Percentiles rank a stretch among this genome's conserved stretches.
These are phyloP conservation scores for Brachirus orientalis DNA, from an alignment of 2,113 vertebrate species.

Conservation along the genomic window DNA sequence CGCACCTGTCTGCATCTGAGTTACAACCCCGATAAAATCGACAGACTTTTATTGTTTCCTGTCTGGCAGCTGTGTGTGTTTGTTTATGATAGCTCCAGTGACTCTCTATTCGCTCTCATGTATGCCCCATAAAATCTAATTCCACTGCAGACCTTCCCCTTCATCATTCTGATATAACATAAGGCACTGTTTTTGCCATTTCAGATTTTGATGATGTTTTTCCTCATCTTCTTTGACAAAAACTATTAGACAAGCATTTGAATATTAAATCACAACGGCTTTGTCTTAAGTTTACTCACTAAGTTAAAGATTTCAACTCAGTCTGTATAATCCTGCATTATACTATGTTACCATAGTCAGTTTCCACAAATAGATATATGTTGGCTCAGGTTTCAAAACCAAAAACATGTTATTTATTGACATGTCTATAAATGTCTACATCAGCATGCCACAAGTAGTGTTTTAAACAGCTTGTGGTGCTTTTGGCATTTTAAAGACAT, in stretches of 20 bases:
- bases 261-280: not conserved
- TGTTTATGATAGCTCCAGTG: slow-evolving; percentile 30
- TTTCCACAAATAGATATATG: too few relatives aligned
- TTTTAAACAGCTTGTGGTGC: too few relatives aligned
- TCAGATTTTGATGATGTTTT: not conserved
- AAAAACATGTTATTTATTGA: too few relatives aligned
- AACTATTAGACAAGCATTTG: not conserved
- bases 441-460: too few relatives aligned
- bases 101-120: slow-evolving; percentile 27
- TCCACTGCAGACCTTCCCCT: not conserved
- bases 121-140: slow-evolving; percentile 13
- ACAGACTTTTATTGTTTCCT: slow-evolving; percentile 54
- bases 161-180: not conserved
- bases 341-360: too few relatives aligned
- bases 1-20: slow-evolving; percentile 47
- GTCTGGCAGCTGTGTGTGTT: slow-evolving; percentile 45
- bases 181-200: not conserved
- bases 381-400: too few relatives aligned
- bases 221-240: not conserved
- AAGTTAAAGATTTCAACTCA: not conserved
- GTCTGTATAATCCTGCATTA: too few relatives aligned
- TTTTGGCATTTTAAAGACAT: too few relatives aligned
- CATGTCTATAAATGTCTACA: too few relatives aligned
- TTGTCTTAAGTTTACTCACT: not conserved
- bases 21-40: slow-evolving; percentile 32